Conservation (phyloP, 2,113 vertebrate genomes). For the Pelusios castaneus region DNA sequence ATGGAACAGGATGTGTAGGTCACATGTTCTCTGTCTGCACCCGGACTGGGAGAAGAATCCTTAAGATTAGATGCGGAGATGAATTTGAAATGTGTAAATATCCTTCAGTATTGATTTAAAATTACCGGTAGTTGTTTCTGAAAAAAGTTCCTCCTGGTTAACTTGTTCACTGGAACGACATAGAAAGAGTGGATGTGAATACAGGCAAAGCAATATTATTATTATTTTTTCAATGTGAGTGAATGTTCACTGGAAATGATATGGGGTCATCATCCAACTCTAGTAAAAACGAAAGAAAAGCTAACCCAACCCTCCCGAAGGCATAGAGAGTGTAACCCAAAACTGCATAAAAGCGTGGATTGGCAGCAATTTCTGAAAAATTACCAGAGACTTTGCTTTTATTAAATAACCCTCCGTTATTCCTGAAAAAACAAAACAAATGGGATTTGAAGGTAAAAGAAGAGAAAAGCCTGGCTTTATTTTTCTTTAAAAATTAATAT, state of each 20-base stretch:
- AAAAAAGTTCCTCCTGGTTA: neutral
- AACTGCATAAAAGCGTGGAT: neutral
- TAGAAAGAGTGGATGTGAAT: neutral
- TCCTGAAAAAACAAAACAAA: neutral
- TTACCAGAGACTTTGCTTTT: neutral
- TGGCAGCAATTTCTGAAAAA: neutral
- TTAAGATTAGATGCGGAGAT: neutral
- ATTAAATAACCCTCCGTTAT: neutral
- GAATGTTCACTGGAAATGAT: neutral
- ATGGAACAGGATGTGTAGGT: fast-evolving
- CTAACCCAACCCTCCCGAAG: neutral
- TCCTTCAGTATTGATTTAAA: neutral
- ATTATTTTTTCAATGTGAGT: neutral
- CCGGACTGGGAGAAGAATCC: fast-evolving
- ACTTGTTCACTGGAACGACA: neutral
- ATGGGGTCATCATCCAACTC: neutral
- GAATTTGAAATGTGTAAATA: neutral
- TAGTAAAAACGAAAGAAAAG: neutral
- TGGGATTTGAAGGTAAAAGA: neutral
- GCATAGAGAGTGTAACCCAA: neutral
- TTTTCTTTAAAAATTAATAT: conserved; percentile 27
- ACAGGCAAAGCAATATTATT: neutral
- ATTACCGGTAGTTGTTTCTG: neutral
- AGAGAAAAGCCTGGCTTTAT: neutral
- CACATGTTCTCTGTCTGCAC: neutral